Base-by-base conservation (phyloP, 2,113 vertebrate species). In the Gymnarchus niloticus region DNA sequence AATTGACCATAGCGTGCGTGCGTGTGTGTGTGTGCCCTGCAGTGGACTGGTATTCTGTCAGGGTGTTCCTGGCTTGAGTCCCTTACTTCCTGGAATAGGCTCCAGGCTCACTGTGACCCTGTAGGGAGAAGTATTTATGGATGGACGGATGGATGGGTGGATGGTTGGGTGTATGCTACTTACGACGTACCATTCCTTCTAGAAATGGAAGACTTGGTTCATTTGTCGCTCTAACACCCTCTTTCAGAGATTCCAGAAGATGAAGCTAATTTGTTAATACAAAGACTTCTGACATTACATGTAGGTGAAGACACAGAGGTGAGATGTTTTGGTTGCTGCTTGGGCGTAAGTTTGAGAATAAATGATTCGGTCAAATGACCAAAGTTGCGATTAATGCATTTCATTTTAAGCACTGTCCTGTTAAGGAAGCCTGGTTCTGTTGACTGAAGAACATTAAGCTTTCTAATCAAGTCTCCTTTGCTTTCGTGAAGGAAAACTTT, bases 171-270 rank as follows among this genome's bases (percentile, higher is more conserved):
- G n/a, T n/a, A n/a, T n/a, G n/a, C n/a, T n/a, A n/a, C n/a, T n/a
- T n/a, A n/a, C n/a, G n/a, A n/a, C n/a, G n/a, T n/a, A n/a, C n/a
- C n/a, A n/a, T n/a, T n/a, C n/a, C n/a, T n/a, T n/a, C n/a, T n/a
- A n/a, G n/a, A n/a, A n/a, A n/a, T n/a, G n/a, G n/a, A 52, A 52
- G 7, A 52, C 1, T 52, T 9, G 51, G 51, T 6, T 41, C 14
- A 37, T 73, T 73, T 73, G 6, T 28, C 14, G 28, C 46, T 49
- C 23, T 33, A 21, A 21, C n/a, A 46, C 7, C n/a, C 51, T 86
- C 56, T 84, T 85, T 61, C 61, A 88, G 85, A 87, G 82, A 88
- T 87, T 48, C 87, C 87, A 49, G 84, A 85, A 46, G 86, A 88
- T 78, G 87, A 88, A 59, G 87, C 85, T 77, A 44, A 87, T 52